Conservation (phyloP, 1,140 invertebrate genomes). For the Papilio xuthus region DNA sequence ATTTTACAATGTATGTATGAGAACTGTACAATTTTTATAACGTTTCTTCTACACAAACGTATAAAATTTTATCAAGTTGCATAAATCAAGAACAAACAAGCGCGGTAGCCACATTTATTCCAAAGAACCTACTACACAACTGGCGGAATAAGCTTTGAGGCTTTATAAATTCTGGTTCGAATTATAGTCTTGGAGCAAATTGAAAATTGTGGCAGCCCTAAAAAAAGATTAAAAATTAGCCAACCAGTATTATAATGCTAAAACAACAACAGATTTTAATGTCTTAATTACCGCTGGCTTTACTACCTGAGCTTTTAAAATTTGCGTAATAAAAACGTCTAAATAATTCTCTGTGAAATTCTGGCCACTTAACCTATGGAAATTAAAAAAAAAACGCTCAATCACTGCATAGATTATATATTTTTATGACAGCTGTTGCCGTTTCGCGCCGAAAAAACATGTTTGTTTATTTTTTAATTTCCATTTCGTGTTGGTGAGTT, state of each 20-base stretch:
- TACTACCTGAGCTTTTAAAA: background rate
- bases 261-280: slow-evolving; percentile 28
- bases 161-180: background rate
- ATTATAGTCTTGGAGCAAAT: background rate
- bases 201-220: slow-evolving; percentile 1
- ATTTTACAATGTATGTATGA: background rate
- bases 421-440: slow-evolving; percentile 30
- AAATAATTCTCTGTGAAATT: slow-evolving; percentile 35
- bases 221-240: slow-evolving; percentile 8
- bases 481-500: slow-evolving; percentile 19
- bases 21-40: background rate
- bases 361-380: slow-evolving; percentile 11
- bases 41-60: background rate
- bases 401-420: slow-evolving; percentile 38
- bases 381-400: slow-evolving; percentile 26
- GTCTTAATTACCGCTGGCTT: slow-evolving; percentile 21
- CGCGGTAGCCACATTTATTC: background rate
- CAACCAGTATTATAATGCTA: background rate
- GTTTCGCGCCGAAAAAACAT: slow-evolving; percentile 36
- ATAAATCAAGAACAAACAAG: slow-evolving; percentile 14
- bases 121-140: background rate
- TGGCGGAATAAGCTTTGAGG: background rate
- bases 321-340: slow-evolving; percentile 29
- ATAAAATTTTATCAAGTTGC: slow-evolving; percentile 13
- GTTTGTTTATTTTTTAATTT: slow-evolving; percentile 37